Evolutionary conservation across 1,140 invertebrate species (phyloP).

Genomic region (Frieseomelitta varia): DNA sequence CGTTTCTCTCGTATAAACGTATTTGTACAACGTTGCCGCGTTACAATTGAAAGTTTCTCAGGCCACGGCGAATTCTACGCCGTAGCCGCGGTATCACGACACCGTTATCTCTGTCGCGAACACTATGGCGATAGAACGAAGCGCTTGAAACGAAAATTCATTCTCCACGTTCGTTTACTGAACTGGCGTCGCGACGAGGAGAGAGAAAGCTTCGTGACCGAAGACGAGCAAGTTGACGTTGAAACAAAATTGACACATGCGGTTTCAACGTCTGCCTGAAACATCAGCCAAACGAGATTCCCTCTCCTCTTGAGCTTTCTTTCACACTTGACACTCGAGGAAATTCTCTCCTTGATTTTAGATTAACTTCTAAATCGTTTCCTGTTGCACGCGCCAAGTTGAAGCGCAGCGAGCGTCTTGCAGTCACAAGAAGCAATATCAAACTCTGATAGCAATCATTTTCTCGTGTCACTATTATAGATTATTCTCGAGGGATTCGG

Average conservation of each 20-base stretch:
- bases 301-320: no score
- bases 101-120: background rate
- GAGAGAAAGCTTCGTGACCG: background rate
- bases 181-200: background rate
- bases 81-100: background rate
- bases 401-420: no score
- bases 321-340: background rate
- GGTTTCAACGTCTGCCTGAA: background rate
- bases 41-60: background rate
- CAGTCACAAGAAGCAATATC: no score
- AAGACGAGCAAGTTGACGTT: background rate
- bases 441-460: no score
- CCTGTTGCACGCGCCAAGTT: no score
- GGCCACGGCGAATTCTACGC: no score
- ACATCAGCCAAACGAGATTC: background rate
- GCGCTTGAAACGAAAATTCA: constrained; percentile 2
- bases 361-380: no score
- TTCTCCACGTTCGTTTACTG: background rate
- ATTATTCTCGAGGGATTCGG: no score
- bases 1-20: background rate
- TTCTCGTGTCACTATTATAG: no score
- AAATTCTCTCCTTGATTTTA: no score
- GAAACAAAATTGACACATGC: background rate
- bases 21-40: background rate
- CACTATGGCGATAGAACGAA: background rate